Base-by-base conservation (phyloP, 1,140 invertebrate species). In the Sitophilus oryzae region DNA sequence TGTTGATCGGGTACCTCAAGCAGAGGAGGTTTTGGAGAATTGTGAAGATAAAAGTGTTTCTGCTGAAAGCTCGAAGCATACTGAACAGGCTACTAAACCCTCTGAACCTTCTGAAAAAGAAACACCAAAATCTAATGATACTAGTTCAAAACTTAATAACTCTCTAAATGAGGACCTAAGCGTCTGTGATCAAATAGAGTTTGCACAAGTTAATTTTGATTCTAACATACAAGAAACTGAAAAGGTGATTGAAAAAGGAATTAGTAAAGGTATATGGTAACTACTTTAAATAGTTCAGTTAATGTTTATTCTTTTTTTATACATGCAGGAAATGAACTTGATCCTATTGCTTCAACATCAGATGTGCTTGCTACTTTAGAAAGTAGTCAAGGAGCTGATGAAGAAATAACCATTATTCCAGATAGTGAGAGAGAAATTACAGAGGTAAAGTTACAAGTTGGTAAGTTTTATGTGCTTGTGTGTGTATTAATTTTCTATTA, bases 381-480 rank as follows among this genome's bases (percentile, higher is more conserved):
- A 35, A 61, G 45, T 64, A 59, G 58, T 38, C 58, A 77, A 38
- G 77, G 77, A n/a, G 74, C 72, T 9, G 76, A 79, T 71, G 78
- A 79, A 59, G 77, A 78, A 57, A 68, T 79, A 8, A 79, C 77
- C 55, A 70, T 80, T 14, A 67, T 80, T 35, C 78, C 78, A 0
- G 79, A 80, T 62, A 79, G 77, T 0, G 79, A 82, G 64, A 73
- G 77, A 11, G 79, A 81, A 56, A 78, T 80, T 34, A 78, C 79
- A 1, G 79, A 81, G 55, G 79, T 78, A 60, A 45, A 37, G 35
- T 41, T 36, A 9, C 11, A 22, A 38, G 25, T 6, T 30, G n/a
- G n/a, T n/a, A n/a, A n/a, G n/a, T n/a, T n/a, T n/a, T n/a, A n/a
- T n/a, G n/a, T n/a, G n/a, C n/a, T n/a, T n/a, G n/a, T n/a, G n/a